Percentiles rank a stretch among this genome's conserved stretches.
Evolutionary conservation across 2,797 vertebrate genomes (phyloP).

Genomic region (Margarornis squamiger): DNA sequence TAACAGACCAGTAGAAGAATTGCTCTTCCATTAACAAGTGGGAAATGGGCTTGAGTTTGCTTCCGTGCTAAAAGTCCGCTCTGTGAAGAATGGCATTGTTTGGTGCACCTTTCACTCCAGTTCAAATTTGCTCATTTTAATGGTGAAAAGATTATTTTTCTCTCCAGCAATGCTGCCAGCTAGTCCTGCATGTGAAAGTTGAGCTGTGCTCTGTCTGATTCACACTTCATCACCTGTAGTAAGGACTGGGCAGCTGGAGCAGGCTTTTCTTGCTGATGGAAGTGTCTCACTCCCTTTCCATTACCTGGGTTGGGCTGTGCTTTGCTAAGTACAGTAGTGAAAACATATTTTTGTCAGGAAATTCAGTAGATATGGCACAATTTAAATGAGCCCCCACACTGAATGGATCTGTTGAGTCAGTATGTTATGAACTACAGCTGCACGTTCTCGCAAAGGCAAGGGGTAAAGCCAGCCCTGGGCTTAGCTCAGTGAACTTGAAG

Average conservation of each 20-base stretch:
- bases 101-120: background rate
- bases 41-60: background rate
- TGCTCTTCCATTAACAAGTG: background rate
- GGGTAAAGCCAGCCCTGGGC: background rate
- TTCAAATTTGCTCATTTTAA: slow-evolving; percentile 21
- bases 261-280: background rate
- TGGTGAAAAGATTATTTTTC: slow-evolving; percentile 25
- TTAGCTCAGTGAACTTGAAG: background rate
- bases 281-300: background rate
- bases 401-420: background rate
- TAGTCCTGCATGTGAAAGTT: slow-evolving; percentile 29
- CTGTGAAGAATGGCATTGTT: background rate
- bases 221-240: slow-evolving; percentile 54
- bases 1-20: background rate
- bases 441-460: background rate
- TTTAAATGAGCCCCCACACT: background rate
- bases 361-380: background rate
- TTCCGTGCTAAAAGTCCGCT: background rate
- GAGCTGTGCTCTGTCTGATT: slow-evolving; percentile 30
- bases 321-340: background rate
- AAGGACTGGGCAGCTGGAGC: background rate
- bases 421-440: background rate
- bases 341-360: background rate
- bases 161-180: background rate
- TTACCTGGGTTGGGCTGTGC: background rate